Evolutionary conservation across 1,140 invertebrate species (phyloP).

Genomic region (Caligus rogercresseyi): DNA sequence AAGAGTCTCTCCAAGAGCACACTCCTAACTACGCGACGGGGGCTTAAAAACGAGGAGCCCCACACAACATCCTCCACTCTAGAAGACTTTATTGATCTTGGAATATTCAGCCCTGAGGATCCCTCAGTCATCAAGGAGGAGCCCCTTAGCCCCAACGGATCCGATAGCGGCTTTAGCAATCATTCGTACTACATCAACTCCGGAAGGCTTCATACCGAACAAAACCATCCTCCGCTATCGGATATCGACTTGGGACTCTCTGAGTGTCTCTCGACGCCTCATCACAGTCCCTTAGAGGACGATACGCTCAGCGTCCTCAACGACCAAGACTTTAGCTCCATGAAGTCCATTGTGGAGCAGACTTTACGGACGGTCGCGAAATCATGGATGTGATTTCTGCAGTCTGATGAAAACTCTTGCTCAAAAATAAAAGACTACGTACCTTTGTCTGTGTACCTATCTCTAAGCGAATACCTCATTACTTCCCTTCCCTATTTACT

Average conservation of each 20-base stretch:
- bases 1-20: not conserved
- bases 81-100: not conserved
- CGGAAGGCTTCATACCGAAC: no score
- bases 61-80: not conserved
- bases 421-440: no score
- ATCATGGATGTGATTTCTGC: slow-evolving; percentile 13
- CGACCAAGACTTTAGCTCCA: slow-evolving; percentile 12
- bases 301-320: not conserved
- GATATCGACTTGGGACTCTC: not conserved
- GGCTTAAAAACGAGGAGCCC: not conserved
- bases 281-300: not conserved
- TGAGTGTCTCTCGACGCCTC: not conserved
- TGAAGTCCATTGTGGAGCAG: slow-evolving; percentile 15
- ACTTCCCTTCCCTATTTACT: no score
- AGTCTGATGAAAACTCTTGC: no score
- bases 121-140: not conserved
- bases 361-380: slow-evolving; percentile 10
- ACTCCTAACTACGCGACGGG: not conserved
- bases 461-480: no score
- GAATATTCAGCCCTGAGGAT: no score
- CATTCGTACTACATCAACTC: not conserved
- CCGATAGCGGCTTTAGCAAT: not conserved
- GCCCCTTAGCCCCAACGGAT: not conserved
- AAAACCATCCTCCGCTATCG: not conserved
- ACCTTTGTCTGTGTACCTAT: no score